Evolutionary conservation across 2,888 invertebrate genomes (phyloP).

Genomic region (Rhamnusium bicolor): DNA sequence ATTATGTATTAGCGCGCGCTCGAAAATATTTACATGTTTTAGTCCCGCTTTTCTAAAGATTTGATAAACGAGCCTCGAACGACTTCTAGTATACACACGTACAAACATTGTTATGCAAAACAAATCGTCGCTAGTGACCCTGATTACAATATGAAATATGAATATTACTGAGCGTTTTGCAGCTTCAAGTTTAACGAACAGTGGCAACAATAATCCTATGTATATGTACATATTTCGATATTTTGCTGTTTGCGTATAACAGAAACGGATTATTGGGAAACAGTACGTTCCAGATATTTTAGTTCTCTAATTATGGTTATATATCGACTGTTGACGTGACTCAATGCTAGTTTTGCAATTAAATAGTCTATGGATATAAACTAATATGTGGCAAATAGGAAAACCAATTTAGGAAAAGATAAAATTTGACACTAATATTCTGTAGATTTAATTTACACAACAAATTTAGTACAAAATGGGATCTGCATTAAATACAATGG

Average conservation of each 20-base stretch:
- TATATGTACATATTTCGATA: not conserved
- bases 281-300: not conserved
- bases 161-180: not conserved
- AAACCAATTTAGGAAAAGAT: not conserved
- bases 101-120: constrained; percentile 22
- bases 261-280: not conserved
- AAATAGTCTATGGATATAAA: not conserved
- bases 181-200: not conserved
- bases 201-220: not conserved
- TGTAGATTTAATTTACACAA: no score
- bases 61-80: constrained; percentile 19
- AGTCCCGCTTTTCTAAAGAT: constrained; percentile 10
- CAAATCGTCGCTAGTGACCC: constrained; percentile 16
- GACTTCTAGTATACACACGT: constrained; percentile 13
- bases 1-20: not conserved
- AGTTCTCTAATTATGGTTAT: not conserved
- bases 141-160: not conserved
- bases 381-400: not conserved
- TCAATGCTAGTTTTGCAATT: not conserved
- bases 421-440: no score
- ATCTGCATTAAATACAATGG: no score
- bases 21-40: constrained; percentile 16
- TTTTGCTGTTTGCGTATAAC: not conserved
- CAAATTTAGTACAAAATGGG: no score
- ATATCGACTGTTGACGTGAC: not conserved